Evolutionary conservation across 2,113 vertebrate genomes (phyloP), one percentile per base, ranked within the genome.

Genomic region (Beaufortia kweichowensis): DNA sequence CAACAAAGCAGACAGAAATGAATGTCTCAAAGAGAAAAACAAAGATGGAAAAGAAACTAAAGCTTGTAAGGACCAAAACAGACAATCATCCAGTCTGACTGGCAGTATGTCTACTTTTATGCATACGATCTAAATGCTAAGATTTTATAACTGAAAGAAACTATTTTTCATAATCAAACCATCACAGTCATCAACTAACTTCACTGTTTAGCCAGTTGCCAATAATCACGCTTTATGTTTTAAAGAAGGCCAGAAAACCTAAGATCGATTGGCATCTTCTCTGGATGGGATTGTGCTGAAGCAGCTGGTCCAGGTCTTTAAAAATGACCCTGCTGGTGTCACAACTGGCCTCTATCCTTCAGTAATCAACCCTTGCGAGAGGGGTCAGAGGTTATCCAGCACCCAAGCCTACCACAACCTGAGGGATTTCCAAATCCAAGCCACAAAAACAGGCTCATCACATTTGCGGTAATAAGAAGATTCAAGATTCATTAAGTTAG

Each of bases 281-380:
- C n/a, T 55, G 31, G 24, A 41, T 59, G 24, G 2, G 17, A 74
- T 73, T 77, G 67, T 56, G 81, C 77, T 69, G 77, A 79, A 31
- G 77, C 74, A 73, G 74, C 55, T 73, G 61, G 60, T 48, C 75
- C 61, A 75, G 55, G 43, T 50, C 43, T 79, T 46, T 61, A 62
- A n/a, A 48, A 1, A 46, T 73, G 67, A 77, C 74, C 72, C 62
- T 12, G n/a, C 28, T 66, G 33, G 41, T 82, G 81, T 70, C 76
- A 33, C 71, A 64, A 48, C 46, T 46, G 41, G 28, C 41, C 63
- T 11, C 50, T n/a, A 24, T 39, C 65, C 33, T 79, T 67, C 65
- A 79, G 65, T 35, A 59, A 79, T 71, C 69, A 57, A 21, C 60
- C 29, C 1, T 0, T 31, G 48, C 23, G 35, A 50, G 15, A 64